phyloP scores from a whole-genome alignment of 2,888 invertebrate species.

The Philereme vetulata region DNA sequence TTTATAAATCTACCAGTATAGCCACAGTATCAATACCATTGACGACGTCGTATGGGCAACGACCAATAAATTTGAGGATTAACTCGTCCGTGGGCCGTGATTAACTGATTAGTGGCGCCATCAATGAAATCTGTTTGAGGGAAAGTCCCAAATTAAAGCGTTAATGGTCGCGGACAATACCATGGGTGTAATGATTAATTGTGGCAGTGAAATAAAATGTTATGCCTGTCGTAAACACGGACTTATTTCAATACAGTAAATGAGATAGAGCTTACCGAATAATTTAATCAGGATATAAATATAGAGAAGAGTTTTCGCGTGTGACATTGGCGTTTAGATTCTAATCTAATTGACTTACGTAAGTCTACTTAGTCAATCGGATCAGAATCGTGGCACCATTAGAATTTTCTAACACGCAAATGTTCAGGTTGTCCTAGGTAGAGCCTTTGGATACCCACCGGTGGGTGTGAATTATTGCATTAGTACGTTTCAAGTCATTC shows the following conservation, averaged over 20 bases:
- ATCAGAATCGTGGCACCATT: slow-evolving; percentile 7
- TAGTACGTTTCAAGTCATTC: not conserved
- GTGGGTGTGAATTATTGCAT: not conserved
- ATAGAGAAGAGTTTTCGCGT: not conserved
- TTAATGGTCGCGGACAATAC: slow-evolving; percentile 68
- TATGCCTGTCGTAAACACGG: slow-evolving; percentile 44
- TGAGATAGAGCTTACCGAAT: not conserved
- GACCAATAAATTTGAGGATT: slow-evolving; percentile 80
- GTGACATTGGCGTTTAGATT: not conserved
- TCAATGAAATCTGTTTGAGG: slow-evolving; percentile 67
- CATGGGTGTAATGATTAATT: slow-evolving; percentile 62
- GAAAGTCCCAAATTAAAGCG: slow-evolving; percentile 78
- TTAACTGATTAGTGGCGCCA: slow-evolving; percentile 53
- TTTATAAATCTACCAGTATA: slow-evolving; percentile 67
- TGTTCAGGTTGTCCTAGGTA: not conserved
- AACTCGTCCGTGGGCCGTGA: slow-evolving; percentile 76
- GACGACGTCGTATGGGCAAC: slow-evolving; percentile 70
- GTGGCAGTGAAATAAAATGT: slow-evolving; percentile 46
- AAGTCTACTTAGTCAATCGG: not conserved
- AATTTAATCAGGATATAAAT: not conserved
- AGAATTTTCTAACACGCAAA: not conserved
- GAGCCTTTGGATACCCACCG: no score
- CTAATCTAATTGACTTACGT: not conserved
- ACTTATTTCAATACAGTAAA: slow-evolving; percentile 27
- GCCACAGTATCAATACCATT: slow-evolving; percentile 65